Conservation (phyloP, 2,888 invertebrate genomes). For the Thecocarcelia acutangulata region DNA sequence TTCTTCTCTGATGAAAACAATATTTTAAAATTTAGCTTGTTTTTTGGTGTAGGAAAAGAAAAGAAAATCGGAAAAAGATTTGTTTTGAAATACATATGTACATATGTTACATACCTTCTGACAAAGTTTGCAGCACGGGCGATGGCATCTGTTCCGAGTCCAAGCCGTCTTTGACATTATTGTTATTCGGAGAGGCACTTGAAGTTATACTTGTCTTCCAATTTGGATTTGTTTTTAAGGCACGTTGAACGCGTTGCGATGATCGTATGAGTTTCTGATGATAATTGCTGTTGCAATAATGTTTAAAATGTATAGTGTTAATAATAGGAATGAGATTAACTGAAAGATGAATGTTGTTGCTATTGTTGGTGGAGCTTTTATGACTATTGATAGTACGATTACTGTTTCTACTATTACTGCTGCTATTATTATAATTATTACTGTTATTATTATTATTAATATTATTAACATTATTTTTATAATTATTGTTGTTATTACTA, state of each 20-base stretch:
- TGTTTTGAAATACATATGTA: not conserved
- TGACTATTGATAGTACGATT: constrained; percentile 1
- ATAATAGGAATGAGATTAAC: constrained; percentile 53
- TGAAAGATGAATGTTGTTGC: constrained; percentile 34
- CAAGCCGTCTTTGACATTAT: constrained; percentile 37
- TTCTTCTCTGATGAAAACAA: too few relatives aligned
- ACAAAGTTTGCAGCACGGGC: constrained; percentile 5
- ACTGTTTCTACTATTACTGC: constrained; percentile 2
- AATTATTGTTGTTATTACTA: constrained; percentile 36
- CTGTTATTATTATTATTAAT: constrained; percentile 37
- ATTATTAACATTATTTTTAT: constrained; percentile 15
- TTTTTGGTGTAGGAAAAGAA: too few relatives aligned
- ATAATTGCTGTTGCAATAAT: constrained; percentile 53
- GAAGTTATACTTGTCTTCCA: constrained; percentile 49
- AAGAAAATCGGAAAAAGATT: too few relatives aligned
- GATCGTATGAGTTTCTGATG: constrained; percentile 54
- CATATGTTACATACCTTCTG: constrained; percentile 44
- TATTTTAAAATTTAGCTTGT: too few relatives aligned
- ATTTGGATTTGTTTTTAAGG: constrained; percentile 56
- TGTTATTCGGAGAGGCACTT: constrained; percentile 57
- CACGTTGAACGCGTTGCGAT: constrained; percentile 59
- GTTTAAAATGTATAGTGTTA: constrained; percentile 45
- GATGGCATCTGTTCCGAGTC: constrained; percentile 25
- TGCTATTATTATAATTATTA: constrained; percentile 34
- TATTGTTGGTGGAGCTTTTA: not conserved